Percentiles rank a stretch among this genome's conserved stretches.
Evolutionary conservation across 2,888 invertebrate genomes (phyloP).

Genomic region (Dryococelus australis): DNA sequence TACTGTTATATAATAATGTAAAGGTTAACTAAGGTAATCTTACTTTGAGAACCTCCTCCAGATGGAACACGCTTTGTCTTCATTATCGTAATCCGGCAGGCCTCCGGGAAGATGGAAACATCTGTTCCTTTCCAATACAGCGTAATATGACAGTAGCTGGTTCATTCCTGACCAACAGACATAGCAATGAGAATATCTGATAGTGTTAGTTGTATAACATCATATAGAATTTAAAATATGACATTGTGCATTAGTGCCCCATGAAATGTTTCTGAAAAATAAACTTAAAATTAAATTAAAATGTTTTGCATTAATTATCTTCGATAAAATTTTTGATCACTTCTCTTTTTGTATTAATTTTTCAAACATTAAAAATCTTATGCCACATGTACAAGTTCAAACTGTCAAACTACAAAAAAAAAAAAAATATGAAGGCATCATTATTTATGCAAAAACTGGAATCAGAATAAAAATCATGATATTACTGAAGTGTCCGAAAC

Average conservation of each 20-base stretch:
- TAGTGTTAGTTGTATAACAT: neutral
- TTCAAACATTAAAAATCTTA: too few species aligned
- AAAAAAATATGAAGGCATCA: too few species aligned
- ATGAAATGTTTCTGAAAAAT: neutral
- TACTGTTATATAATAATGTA: too few species aligned
- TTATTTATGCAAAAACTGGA: too few species aligned
- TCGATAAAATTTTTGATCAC: too few species aligned
- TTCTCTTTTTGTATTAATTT: too few species aligned
- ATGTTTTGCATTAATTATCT: too few species aligned
- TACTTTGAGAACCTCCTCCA: constrained; percentile 92
- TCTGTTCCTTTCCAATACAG: constrained; percentile 85
- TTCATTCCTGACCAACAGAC: constrained; percentile 72
- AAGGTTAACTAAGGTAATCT: constrained; percentile 48
- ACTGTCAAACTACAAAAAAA: too few species aligned
- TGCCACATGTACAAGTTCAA: too few species aligned
- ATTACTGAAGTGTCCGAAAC: too few species aligned
- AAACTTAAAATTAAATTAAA: neutral
- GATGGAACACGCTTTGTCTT: constrained; percentile 82
- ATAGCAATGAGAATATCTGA: neutral
- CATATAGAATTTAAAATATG: neutral
- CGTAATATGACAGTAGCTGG: constrained; percentile 92
- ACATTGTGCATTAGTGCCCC: neutral
- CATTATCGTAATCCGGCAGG: constrained; percentile 82
- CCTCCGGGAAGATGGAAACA: constrained; percentile 80
- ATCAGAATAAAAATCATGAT: too few species aligned